Base-by-base conservation (phyloP, 1,140 invertebrate species). In the Condylostylus longicornis region DNA sequence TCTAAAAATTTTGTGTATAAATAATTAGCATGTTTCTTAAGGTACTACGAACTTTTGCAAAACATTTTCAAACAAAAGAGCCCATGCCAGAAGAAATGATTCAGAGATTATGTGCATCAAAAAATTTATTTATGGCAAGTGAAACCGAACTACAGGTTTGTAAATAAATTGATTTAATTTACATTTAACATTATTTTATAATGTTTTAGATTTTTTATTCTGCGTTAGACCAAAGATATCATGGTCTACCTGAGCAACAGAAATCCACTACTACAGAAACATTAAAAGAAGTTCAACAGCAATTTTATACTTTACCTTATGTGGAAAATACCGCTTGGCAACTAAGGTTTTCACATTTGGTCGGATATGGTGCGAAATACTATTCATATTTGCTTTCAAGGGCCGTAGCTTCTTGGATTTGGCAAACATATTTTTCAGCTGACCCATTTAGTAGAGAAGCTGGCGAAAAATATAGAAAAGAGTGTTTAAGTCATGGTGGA, bases 351-450 rank as follows among this genome's bases (percentile, higher is more conserved):
- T 83, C 88, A 38, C 95, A 99, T 65, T 64, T 98, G 20, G 85
- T 97, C 5, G 90, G 91, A 3, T 98, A 99, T 62, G 95, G 94
- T 20, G 91, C 90, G 0, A 96, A 95, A 63, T 98, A 98, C 65
- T 98, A 98, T 61, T 85, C 93, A 0, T 98, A 99, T 65, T 64
- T 97, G 32, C 80, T 97, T 50, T 96, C 94, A 1, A 72, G 86
- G 46, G 85, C 91, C 15, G 75, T 96, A 25, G 91, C 94, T 1
- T 83, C 86, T 18, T 79, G 78, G 67, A 91, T 95, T 42, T 98
- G 94, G 93, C 76, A 88, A 48, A 72, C 73, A 14, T 81, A 82
- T 51, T 97, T 98, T 51, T 69, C 78, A 50, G 53, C 66, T 0
- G 75, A 93, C 60, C 93, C 94, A 1, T 77, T 96, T 19, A 77